A percentile compares a stretch with the other conserved stretches of the same genome.
phyloP scores from a whole-genome alignment of 2,888 invertebrate species.

The Morpho helenor region DNA sequence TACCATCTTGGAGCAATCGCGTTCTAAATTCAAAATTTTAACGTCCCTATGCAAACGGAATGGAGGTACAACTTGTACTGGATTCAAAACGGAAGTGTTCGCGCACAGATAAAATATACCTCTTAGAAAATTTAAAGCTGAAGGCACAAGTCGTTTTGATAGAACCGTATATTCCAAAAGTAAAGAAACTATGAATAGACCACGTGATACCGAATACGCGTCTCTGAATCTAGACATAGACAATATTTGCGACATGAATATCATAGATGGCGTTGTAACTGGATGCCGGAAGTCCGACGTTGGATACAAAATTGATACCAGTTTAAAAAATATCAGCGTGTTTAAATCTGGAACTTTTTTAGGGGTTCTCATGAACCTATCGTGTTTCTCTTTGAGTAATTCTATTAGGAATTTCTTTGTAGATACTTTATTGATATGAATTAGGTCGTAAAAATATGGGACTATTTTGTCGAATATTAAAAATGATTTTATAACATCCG shows the following conservation, averaged over 20 bases:
- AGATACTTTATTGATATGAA: conserved; percentile 83
- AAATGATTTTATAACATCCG: conserved; percentile 75
- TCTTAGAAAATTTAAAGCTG: conserved; percentile 87
- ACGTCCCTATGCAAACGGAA: conserved; percentile 79
- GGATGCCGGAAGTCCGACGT: conserved; percentile 95
- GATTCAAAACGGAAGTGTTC: conserved; percentile 79
- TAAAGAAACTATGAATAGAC: conserved; percentile 86
- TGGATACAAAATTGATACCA: conserved; percentile 89
- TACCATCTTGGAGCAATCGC: conserved; percentile 61
- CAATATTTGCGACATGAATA: conserved; percentile 91
- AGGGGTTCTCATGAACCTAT: conserved; percentile 77
- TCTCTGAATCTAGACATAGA: conserved; percentile 81
- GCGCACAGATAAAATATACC: conserved; percentile 87
- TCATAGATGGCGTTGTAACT: conserved; percentile 89
- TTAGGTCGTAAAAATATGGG: conserved; percentile 82
- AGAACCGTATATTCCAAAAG: conserved; percentile 87
- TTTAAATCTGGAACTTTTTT: conserved; percentile 83
- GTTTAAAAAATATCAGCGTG: conserved; percentile 88
- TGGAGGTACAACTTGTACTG: conserved; percentile 83
- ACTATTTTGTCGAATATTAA: conserved; percentile 78
- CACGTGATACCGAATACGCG: conserved; percentile 85
- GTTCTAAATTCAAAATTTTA: conserved; percentile 79
- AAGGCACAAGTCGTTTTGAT: conserved; percentile 90
- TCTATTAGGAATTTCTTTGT: conserved; percentile 83
- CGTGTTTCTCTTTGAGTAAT: conserved; percentile 85